Evolutionary conservation across 2,888 invertebrate genomes (phyloP), one percentile per base, ranked within the genome.

Genomic region (Coecobrya sp.): DNA sequence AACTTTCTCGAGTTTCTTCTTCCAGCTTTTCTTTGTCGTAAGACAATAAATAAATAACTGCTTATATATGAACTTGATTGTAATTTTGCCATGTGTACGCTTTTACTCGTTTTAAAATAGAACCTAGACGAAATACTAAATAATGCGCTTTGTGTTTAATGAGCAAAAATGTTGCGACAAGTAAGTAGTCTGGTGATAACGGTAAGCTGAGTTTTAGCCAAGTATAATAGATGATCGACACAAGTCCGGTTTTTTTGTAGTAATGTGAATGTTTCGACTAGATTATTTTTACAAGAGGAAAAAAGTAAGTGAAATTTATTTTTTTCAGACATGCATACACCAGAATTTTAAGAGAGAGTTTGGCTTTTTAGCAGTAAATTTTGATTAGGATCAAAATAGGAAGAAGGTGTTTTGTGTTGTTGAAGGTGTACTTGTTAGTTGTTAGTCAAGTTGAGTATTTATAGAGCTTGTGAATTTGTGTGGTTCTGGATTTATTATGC

Each of bases 381-480:
- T 55, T 52, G 79, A 79, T 79, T 52, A 79, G 25, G 52, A 79
- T 79, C 79, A 79, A 52, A 55, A 52, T 4, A 79, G 52, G 79
- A 55, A 79, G 25, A 25, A 49, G 79, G 79, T 27, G 49, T 49
- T 76, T 52, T n/a, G 27, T 49, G 52, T 19, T 42, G 42, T 49
- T 79, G 52, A 79, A 55, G 79, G 79, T 52, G 49, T 70, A 70
- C 11, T 70, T 42, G 13, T 13, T 7, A 68, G 1, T 76, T 13
- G 22, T 45, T 49, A 27, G 52, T 27, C n/a, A n/a, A 76, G 70
- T 70, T 62, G 65, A 27, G n/a, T n/a, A n/a, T n/a, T n/a, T n/a
- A n/a, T 19, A 22, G 5, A 49, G 1, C 19, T 65, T 22, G 27
- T 27, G 65, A 7, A 11, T 25, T 7, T 22, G 65, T 65, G 65